These are phyloP conservation scores for Mormyrus iriodes DNA, from an alignment of 2,113 vertebrate genomes.

Conservation along the genomic window DNA sequence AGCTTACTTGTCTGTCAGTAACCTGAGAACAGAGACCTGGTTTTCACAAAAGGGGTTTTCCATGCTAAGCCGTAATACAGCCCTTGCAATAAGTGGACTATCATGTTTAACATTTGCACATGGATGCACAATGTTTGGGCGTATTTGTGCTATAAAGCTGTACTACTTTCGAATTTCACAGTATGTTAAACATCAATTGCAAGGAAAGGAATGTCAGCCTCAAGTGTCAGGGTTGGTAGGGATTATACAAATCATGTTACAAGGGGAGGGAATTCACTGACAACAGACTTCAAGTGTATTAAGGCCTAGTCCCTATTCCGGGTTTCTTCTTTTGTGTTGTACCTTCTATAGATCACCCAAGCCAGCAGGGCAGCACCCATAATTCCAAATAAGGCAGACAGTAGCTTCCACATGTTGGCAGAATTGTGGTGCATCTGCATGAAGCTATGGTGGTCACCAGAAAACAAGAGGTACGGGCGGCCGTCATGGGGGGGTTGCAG, in stretches of 20 bases:
- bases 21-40: not conserved
- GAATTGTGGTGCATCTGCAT: constrained; percentile 52
- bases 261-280: not conserved
- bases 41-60: not conserved
- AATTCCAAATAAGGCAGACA: constrained; percentile 47
- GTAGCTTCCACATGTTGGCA: constrained; percentile 52
- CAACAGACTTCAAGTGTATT: not conserved
- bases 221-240: not conserved
- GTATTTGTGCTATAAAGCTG: not conserved
- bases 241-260: not conserved
- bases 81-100: not conserved
- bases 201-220: not conserved
- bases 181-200: not conserved
- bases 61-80: not conserved
- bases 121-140: not conserved
- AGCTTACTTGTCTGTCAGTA: not conserved
- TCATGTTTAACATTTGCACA: not conserved
- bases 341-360: constrained; percentile 23
- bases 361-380: constrained; percentile 46
- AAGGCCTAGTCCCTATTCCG: constrained; percentile 26
- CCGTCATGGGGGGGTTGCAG: constrained; percentile 55
- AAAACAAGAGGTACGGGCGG: constrained; percentile 51
- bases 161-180: not conserved
- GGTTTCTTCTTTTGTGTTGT: constrained; percentile 28
- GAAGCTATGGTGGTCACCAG: constrained; percentile 51